Percentiles rank a stretch among this genome's conserved stretches.
Conservation (phyloP, 2,113 vertebrate genomes). For the Corythoichthys intestinalis region DNA sequence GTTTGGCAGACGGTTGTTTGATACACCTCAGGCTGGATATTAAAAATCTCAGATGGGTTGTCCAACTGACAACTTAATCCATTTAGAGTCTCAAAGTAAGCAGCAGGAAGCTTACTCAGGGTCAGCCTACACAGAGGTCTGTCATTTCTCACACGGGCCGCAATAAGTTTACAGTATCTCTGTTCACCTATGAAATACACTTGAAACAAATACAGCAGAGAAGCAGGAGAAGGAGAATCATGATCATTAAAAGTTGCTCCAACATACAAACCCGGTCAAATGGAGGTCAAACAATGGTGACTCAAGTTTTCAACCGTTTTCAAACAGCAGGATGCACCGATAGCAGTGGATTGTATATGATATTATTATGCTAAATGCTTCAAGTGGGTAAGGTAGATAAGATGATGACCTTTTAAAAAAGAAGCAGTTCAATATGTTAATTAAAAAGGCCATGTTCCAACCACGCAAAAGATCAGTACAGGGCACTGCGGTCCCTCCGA, state of each 20-base stretch:
- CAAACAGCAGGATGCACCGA: not conserved
- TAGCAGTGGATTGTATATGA: not conserved
- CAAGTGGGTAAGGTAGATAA: constrained; percentile 28
- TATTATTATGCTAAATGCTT: constrained; percentile 24
- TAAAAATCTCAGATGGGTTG: constrained; percentile 67
- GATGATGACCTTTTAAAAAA: constrained; percentile 45
- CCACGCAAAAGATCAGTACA: constrained; percentile 26
- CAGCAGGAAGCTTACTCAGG: constrained; percentile 58
- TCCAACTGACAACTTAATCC: constrained; percentile 73
- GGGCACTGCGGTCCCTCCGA: constrained; percentile 23
- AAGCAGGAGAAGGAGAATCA: constrained; percentile 11
- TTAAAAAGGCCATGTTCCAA: constrained; percentile 47
- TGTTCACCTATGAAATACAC: constrained; percentile 38
- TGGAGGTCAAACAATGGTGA: constrained; percentile 3
- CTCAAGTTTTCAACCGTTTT: not conserved
- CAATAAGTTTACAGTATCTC: constrained; percentile 48
- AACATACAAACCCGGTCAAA: constrained; percentile 6
- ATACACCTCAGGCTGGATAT: constrained; percentile 68
- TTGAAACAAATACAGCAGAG: constrained; percentile 22
- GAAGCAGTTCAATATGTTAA: constrained; percentile 50
- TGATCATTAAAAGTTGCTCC: constrained; percentile 24
- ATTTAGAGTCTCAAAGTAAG: constrained; percentile 65
- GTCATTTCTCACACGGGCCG: constrained; percentile 48
- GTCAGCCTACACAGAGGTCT: constrained; percentile 52
- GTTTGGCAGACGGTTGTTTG: constrained; percentile 57